phyloP scores from a whole-genome alignment of 2,113 vertebrate genomes.

The Paradoxurus hermaphroditus region DNA sequence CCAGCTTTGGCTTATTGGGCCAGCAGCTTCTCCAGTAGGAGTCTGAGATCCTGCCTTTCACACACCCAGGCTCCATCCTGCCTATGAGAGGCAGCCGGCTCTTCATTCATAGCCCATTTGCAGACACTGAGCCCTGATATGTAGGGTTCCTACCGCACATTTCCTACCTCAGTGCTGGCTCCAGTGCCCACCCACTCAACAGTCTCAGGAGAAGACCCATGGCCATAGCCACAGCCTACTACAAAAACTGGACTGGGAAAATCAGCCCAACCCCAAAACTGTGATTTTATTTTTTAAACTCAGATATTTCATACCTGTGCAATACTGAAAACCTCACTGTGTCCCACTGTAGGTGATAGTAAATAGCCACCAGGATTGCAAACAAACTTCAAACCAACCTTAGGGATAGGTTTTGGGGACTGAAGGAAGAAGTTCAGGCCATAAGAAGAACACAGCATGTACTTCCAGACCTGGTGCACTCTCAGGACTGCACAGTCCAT shows the following conservation, averaged over 20 bases:
- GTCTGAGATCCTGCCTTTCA: conserved; percentile 92
- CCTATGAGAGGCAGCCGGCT: conserved; percentile 86
- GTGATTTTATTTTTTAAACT: conserved; percentile 69
- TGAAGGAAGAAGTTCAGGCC: conserved; percentile 66
- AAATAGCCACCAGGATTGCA: conserved; percentile 57
- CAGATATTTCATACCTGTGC: conserved; percentile 84
- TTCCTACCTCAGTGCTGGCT: conserved; percentile 93
- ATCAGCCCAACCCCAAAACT: conserved; percentile 65
- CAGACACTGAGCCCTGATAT: conserved; percentile 87
- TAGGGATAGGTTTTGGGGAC: not conserved
- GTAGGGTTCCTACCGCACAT: conserved; percentile 90
- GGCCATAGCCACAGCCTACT: conserved; percentile 91
- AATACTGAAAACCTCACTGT: conserved; percentile 80
- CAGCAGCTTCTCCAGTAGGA: conserved; percentile 94
- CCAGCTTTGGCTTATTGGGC: conserved; percentile 98
- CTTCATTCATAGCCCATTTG: conserved; percentile 91
- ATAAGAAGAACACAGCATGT: conserved; percentile 57
- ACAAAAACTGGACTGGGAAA: conserved; percentile 66
- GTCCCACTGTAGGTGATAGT: conserved; percentile 4
- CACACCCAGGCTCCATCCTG: conserved; percentile 85
- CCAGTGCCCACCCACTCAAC: conserved; percentile 89
- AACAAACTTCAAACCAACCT: conserved; percentile 14
- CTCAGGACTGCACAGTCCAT: conserved; percentile 56
- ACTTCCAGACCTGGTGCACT: conserved; percentile 71
- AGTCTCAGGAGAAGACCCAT: conserved; percentile 90